A percentile compares a stretch with the other conserved stretches of the same genome.
These are phyloP conservation scores for Conger conger DNA, from an alignment of 2,113 vertebrate species.

Conservation along the genomic window DNA sequence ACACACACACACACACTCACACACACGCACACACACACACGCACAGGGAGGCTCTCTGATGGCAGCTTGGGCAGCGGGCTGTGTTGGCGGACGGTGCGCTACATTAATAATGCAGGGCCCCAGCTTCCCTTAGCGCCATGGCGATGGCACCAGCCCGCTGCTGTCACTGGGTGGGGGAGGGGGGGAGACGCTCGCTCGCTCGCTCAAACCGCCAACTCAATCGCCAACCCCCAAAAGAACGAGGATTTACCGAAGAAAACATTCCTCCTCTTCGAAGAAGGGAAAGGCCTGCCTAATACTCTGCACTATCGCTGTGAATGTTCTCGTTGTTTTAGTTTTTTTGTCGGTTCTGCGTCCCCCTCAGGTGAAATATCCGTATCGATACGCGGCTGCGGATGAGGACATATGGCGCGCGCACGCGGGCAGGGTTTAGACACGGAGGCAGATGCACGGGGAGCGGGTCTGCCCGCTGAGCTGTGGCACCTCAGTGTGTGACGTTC, in stretches of 20 bases:
- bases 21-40: background rate
- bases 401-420: background rate
- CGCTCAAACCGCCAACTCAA: constrained; percentile 45
- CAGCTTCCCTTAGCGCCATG: constrained; percentile 72
- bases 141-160: constrained; percentile 76
- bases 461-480: background rate
- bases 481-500: background rate
- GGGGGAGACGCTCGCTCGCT: constrained; percentile 53
- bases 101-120: constrained; percentile 82
- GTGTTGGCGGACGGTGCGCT: constrained; percentile 73
- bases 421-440: background rate
- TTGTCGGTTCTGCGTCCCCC: background rate
- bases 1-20: constrained; percentile 33
- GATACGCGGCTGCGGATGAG: background rate
- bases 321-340: background rate
- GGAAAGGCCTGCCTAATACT: background rate
- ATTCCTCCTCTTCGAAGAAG: background rate
- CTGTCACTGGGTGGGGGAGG: constrained; percentile 64
- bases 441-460: background rate
- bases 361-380: background rate
- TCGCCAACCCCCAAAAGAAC: background rate
- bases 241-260: background rate
- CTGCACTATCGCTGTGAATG: background rate
- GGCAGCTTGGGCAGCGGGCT: constrained; percentile 75
- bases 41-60: constrained; percentile 51